Base-by-base conservation (phyloP, 2,113 vertebrate species). In the Gnathonemus longibarbis region DNA sequence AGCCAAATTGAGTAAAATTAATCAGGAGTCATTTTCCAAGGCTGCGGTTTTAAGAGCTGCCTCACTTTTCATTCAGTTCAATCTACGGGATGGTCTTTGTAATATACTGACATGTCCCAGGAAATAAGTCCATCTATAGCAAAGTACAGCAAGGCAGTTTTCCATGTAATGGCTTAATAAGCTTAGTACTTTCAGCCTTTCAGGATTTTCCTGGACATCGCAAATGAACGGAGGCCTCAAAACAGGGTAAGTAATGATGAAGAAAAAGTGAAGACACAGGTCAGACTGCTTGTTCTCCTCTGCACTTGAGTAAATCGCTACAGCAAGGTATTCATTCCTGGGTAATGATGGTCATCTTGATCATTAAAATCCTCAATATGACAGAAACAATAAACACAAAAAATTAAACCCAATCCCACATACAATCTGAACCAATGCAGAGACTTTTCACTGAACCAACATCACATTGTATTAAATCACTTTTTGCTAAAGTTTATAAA, bases 1-100 rank as follows among this genome's bases (percentile, higher is more conserved):
- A 92, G 93, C 90, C 87, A 88, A 94, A 93, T 92, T 93, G 93
- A 89, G 92, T 87, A 92, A 90, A 94, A 89, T 89, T 91, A 87
- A 80, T 35, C 48, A 31, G 88, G 62, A 74, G 48, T 45, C 11
- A 88, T 27, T 42, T 88, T 58, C 45, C 88, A n/a, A 58, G 7
- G 3, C 19, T 84, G 19, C 8, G 9, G 19, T 84, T 88, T 19
- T 27, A 45, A 50, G 88, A 46, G 46, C 88, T 74, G n/a, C 58
- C 5, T 70, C 39, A 24, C 42, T 46, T 88, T 88, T 87, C 11
- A 74, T 24, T 74, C 88, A 74, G 42, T 74, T 48, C 42, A 88
- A 35, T 86, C 50, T 52, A 87, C 9, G 13, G 21, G 15, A 52
- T n/a, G 17, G 9, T 45, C 21, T 46, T 3, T 45, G 42, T 83